phyloP scores from a whole-genome alignment of 2,113 vertebrate species.

The Triplophysa rosa region DNA sequence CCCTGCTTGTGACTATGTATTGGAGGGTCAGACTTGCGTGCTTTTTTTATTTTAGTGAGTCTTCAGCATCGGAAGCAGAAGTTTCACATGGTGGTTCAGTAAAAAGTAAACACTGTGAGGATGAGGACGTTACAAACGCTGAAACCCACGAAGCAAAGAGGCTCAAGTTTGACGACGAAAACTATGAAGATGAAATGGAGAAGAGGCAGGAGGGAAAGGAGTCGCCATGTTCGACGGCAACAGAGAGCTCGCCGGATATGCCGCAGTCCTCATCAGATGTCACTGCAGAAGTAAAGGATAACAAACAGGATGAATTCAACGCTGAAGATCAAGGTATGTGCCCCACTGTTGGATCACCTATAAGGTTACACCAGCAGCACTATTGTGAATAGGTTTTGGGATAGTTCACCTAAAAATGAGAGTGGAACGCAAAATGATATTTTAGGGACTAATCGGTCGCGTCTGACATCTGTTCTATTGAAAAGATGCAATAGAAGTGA shows the following conservation, averaged over 20 bases:
- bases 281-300: slow-evolving; percentile 68
- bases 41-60: slow-evolving; percentile 73
- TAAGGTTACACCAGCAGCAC: not conserved
- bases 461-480: too few species aligned
- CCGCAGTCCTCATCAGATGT: slow-evolving; percentile 73
- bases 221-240: slow-evolving; percentile 65
- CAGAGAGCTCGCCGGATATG: slow-evolving; percentile 71
- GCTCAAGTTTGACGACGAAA: slow-evolving; percentile 81
- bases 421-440: too few species aligned
- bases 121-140: slow-evolving; percentile 69
- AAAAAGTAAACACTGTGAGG: slow-evolving; percentile 83
- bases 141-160: slow-evolving; percentile 86
- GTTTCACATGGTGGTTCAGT: slow-evolving; percentile 69
- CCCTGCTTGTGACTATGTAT: not conserved
- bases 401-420: too few species aligned
- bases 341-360: too few species aligned
- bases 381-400: too few species aligned
- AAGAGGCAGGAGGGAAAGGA: slow-evolving; percentile 70
- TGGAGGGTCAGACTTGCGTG: not conserved
- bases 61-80: slow-evolving; percentile 75
- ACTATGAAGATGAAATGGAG: slow-evolving; percentile 42
- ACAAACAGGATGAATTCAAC: slow-evolving; percentile 61
- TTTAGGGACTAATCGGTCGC: too few species aligned
- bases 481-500: too few species aligned
- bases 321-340: slow-evolving; percentile 76